These are phyloP conservation scores for Eupithecia insigniata DNA, from an alignment of 2,888 invertebrate species.

Conservation along the genomic window DNA sequence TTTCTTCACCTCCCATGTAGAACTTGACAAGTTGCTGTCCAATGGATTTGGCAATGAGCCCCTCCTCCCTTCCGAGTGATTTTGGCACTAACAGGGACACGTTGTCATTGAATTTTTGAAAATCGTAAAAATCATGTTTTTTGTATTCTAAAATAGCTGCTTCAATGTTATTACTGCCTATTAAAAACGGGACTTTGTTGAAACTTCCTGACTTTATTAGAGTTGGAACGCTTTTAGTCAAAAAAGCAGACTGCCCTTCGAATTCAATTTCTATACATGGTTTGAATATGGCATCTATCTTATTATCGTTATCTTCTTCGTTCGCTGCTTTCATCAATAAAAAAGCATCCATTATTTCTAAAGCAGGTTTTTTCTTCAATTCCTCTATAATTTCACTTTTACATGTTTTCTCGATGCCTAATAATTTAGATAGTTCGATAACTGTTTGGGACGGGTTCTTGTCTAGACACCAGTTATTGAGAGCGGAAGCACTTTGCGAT, in stretches of 20 bases:
- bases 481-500: slow-evolving; percentile 74
- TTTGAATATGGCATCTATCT: slow-evolving; percentile 67
- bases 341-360: slow-evolving; percentile 61
- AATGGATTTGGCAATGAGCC: slow-evolving; percentile 56
- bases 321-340: slow-evolving; percentile 39
- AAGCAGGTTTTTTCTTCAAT: slow-evolving; percentile 57
- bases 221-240: slow-evolving; percentile 68
- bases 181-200: slow-evolving; percentile 76
- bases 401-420: slow-evolving; percentile 60
- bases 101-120: slow-evolving; percentile 67
- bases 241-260: slow-evolving; percentile 73
- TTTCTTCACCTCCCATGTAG: slow-evolving; percentile 67
- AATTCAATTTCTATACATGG: slow-evolving; percentile 76
- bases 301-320: slow-evolving; percentile 47
- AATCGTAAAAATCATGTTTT: slow-evolving; percentile 62
- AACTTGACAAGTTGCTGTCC: slow-evolving; percentile 69
- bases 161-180: slow-evolving; percentile 74
- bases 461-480: slow-evolving; percentile 71
- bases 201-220: slow-evolving; percentile 73
- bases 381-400: slow-evolving; percentile 68
- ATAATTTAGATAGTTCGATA: slow-evolving; percentile 61
- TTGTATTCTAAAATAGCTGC: slow-evolving; percentile 61
- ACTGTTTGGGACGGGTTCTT: slow-evolving; percentile 67
- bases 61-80: slow-evolving; percentile 59
- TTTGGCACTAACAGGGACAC: slow-evolving; percentile 65